Conservation (phyloP, 2,888 invertebrate species). For the Ennomos quercinarius region DNA sequence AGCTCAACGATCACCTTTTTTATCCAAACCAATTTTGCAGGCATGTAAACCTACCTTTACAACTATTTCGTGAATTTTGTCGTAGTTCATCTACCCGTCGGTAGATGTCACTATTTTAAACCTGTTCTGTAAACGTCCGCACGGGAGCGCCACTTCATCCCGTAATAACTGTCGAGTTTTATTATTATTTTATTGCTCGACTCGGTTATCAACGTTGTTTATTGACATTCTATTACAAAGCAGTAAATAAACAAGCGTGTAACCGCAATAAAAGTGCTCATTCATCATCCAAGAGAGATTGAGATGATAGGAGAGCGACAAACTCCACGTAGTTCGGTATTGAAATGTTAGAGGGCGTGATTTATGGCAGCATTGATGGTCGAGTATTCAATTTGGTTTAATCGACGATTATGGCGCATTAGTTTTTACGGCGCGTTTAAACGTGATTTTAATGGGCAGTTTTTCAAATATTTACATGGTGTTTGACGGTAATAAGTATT, state of each 20-base stretch:
- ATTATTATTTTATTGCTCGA: constrained; percentile 69
- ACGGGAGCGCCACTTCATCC: constrained; percentile 53
- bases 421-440: constrained; percentile 73
- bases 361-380: constrained; percentile 69
- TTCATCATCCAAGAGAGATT: constrained; percentile 73
- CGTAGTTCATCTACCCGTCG: constrained; percentile 59
- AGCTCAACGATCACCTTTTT: constrained; percentile 28
- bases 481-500: constrained; percentile 56
- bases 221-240: constrained; percentile 76
- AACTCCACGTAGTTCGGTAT: constrained; percentile 64
- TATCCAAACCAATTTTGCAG: constrained; percentile 17
- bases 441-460: constrained; percentile 70
- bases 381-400: constrained; percentile 70
- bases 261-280: constrained; percentile 72
- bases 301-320: constrained; percentile 70
- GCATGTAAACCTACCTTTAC: constrained; percentile 28
- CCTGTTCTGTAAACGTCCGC: constrained; percentile 45
- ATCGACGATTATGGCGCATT: constrained; percentile 71
- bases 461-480: constrained; percentile 72
- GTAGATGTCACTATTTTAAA: constrained; percentile 67
- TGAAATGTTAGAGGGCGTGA: constrained; percentile 73
- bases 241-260: constrained; percentile 74
- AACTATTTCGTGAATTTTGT: constrained; percentile 30
- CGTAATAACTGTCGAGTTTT: constrained; percentile 60
- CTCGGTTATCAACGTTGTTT: constrained; percentile 69